Base-by-base conservation (phyloP, 2,113 vertebrate species). In the Bubo blakistoni region DNA sequence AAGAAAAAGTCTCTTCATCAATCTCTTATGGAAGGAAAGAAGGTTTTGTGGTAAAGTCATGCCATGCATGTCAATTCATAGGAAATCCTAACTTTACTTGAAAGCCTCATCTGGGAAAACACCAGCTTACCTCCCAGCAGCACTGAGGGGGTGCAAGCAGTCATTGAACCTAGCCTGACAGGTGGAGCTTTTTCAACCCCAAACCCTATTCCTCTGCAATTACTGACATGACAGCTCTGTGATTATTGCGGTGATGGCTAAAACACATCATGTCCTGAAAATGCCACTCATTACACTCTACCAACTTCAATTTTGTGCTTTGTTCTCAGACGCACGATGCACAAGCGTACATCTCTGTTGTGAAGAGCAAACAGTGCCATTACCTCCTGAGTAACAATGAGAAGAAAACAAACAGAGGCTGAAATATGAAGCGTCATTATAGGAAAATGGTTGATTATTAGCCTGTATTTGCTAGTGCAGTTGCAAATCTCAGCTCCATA, bases 361-460 rank as follows among this genome's bases (percentile, higher is more conserved):
- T 30, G 74, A 94, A 83, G 62, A 94, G 84, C 82, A 81, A 88
- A 63, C 36, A 87, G 51, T 89, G 70, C 54, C 84, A 82, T 92
- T 91, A 90, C 66, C 79, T 91, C 42, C 74, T 73, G 59, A 66
- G 51, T 94, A 86, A 76, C 49, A 84, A 91, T 51, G 67, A 90
- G 79, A 77, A 81, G 58, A 91, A 92, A 96, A 91, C 4, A 6
- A 96, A 96, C 19, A 57, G 77, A 89, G 54, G 52, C 38, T 78
- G 89, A 87, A 77, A 92, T 90, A 91, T 69, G 74, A 97, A 95
- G 78, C 73, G 54, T 36, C 66, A 76, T 93, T 94, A 85, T 58
- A 62, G 66, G 62, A 94, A 95, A 84, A 82, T 46, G 65, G 77
- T 81, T 93, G 69, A 57, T 94, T 97, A 87, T 92, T 89, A 92